phyloP scores from a whole-genome alignment of 2,888 invertebrate species.

The Epirrhoe tristata region DNA sequence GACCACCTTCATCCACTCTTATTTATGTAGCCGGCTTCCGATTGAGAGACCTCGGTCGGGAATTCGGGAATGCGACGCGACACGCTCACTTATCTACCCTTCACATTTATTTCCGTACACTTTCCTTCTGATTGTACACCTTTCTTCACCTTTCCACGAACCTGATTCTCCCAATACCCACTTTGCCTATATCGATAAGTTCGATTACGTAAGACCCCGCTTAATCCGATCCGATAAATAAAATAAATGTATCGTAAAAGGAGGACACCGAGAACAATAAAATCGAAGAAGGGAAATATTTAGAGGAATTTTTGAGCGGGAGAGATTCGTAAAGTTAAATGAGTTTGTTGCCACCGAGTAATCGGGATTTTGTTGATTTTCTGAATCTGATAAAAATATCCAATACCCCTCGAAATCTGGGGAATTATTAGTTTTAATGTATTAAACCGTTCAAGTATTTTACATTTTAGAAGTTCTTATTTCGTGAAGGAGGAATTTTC shows the following conservation, averaged over 20 bases:
- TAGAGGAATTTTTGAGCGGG: constrained; percentile 72
- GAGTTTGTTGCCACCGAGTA: constrained; percentile 78
- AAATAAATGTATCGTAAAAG: constrained; percentile 77
- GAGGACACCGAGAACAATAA: constrained; percentile 73
- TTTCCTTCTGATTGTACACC: constrained; percentile 65
- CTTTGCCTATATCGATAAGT: constrained; percentile 41
- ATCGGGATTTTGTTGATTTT: constrained; percentile 73
- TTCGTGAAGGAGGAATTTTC: not conserved
- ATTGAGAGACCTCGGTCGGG: constrained; percentile 67
- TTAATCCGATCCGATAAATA: constrained; percentile 75
- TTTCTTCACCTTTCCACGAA: constrained; percentile 45
- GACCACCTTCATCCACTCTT: constrained; percentile 74
- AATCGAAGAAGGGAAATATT: constrained; percentile 77
- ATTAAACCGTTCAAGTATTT: constrained; percentile 25
- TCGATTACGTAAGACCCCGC: constrained; percentile 52
- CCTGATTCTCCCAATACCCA: constrained; percentile 35
- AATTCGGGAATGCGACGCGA: constrained; percentile 67
- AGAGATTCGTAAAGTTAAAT: constrained; percentile 81
- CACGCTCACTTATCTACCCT: constrained; percentile 81
- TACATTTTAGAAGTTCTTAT: not conserved
- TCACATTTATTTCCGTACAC: constrained; percentile 80
- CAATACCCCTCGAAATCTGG: constrained; percentile 50
- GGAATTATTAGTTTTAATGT: constrained; percentile 41
- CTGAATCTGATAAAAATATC: constrained; percentile 74
- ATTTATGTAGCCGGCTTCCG: constrained; percentile 83